Percentiles rank a stretch among this genome's conserved stretches.
phyloP scores from a whole-genome alignment of 2,113 vertebrate genomes.

The Semicossyphus pulcher region DNA sequence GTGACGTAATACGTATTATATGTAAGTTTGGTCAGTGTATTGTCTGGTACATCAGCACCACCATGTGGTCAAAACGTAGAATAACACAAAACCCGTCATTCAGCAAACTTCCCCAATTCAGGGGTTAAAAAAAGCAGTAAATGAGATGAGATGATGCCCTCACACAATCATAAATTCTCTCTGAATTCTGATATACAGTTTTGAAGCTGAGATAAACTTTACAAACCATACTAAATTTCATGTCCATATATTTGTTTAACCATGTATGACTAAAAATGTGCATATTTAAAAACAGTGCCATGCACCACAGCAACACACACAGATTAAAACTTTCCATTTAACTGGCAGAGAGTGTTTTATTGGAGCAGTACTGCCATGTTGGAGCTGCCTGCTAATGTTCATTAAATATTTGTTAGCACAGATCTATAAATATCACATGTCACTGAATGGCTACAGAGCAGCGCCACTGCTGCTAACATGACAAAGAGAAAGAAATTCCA shows the following conservation, averaged over 20 bases:
- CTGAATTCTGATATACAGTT: background rate
- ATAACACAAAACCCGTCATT: background rate
- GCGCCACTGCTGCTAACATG: constrained; percentile 79
- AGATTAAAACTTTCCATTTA: constrained; percentile 51
- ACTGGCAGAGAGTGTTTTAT: constrained; percentile 56
- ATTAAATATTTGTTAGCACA: constrained; percentile 86
- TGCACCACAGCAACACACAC: background rate
- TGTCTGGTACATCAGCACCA: constrained; percentile 34
- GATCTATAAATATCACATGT: constrained; percentile 86
- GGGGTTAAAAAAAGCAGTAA: background rate
- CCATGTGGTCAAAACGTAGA: constrained; percentile 43
- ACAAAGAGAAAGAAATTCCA: constrained; percentile 69
- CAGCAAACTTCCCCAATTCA: constrained; percentile 20
- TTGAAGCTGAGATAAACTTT: background rate
- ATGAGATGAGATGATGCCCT: background rate
- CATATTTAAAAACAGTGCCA: background rate
- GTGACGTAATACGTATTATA: constrained; percentile 43
- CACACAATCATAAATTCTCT: background rate
- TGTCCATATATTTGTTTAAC: background rate
- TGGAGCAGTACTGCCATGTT: constrained; percentile 60
- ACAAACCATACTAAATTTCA: background rate
- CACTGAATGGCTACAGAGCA: constrained; percentile 80
- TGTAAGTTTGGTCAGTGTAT: background rate
- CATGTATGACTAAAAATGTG: background rate
- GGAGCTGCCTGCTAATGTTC: constrained; percentile 79